A percentile compares a stretch with the other conserved stretches of the same genome.
Evolutionary conservation across 2,113 vertebrate genomes (phyloP).

Genomic region (Thermophis baileyi): DNA sequence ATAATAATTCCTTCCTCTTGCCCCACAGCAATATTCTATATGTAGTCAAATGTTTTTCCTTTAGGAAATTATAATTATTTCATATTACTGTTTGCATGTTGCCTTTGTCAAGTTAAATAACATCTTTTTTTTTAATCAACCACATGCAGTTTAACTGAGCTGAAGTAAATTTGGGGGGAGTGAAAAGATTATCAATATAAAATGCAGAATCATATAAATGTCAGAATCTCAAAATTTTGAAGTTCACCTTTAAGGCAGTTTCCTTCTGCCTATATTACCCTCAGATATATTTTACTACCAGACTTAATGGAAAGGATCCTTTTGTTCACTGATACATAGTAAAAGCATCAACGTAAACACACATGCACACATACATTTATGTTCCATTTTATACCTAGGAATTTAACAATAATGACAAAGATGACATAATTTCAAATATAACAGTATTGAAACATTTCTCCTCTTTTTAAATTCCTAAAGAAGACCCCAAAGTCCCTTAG

Average conservation of each 20-base stretch:
- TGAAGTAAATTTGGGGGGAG: neutral
- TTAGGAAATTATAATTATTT: constrained; percentile 27
- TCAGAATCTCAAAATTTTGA: neutral
- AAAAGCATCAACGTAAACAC: neutral
- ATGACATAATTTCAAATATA: neutral
- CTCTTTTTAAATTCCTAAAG: neutral
- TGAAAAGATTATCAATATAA: neutral
- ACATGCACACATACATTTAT: neutral
- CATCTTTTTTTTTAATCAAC: neutral
- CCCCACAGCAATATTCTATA: constrained; percentile 4
- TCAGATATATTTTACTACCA: neutral
- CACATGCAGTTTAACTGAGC: neutral
- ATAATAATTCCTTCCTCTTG: constrained; percentile 19
- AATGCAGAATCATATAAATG: neutral
- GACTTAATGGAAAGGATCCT: neutral
- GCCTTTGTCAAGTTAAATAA: neutral
- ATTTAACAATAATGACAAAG: neutral
- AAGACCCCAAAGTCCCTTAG: neutral
- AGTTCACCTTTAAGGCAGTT: neutral
- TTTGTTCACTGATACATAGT: neutral
- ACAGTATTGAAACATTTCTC: neutral
- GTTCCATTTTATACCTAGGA: neutral
- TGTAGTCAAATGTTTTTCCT: constrained; percentile 29
- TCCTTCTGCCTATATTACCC: neutral
- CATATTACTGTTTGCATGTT: neutral